Evolutionary conservation across 2,797 vertebrate species (phyloP).

Genomic region (Furcifer pardalis): DNA sequence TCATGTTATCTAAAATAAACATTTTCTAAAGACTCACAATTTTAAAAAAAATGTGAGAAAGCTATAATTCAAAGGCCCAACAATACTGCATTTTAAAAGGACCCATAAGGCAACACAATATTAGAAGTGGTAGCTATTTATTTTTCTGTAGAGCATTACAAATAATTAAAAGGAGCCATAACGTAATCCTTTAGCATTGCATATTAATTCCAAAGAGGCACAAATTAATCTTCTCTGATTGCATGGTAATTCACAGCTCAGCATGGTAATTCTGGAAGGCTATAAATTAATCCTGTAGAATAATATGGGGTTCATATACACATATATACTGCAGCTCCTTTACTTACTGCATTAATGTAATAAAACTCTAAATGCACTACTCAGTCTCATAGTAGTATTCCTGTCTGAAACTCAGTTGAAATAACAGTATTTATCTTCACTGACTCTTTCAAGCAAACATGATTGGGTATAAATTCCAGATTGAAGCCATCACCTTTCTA

Average conservation of each 20-base stretch:
- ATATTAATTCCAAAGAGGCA: conserved; percentile 47
- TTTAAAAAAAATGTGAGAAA: neutral
- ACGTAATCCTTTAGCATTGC: conserved; percentile 46
- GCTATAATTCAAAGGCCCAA: neutral
- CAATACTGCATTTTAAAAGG: conserved; percentile 17
- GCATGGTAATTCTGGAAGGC: conserved; percentile 36
- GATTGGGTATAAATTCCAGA: neutral
- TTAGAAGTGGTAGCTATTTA: conserved; percentile 42
- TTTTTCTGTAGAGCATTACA: conserved; percentile 37
- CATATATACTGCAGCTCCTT: neutral
- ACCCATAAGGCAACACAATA: conserved; percentile 18
- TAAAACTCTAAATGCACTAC: conserved; percentile 19
- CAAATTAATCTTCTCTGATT: conserved; percentile 50
- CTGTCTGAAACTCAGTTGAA: conserved; percentile 46
- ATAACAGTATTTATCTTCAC: conserved; percentile 34
- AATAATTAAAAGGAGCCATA: conserved; percentile 54
- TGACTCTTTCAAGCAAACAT: neutral
- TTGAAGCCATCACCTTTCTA: neutral
- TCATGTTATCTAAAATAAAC: neutral
- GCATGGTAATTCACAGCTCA: conserved; percentile 19
- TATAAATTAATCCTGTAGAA: conserved; percentile 40
- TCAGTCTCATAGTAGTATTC: conserved; percentile 6
- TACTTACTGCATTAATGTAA: conserved; percentile 35
- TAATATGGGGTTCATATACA: neutral
- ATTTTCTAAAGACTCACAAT: neutral